These are phyloP conservation scores for Sesia apiformis DNA, from an alignment of 2,888 invertebrate species.

Conservation along the genomic window DNA sequence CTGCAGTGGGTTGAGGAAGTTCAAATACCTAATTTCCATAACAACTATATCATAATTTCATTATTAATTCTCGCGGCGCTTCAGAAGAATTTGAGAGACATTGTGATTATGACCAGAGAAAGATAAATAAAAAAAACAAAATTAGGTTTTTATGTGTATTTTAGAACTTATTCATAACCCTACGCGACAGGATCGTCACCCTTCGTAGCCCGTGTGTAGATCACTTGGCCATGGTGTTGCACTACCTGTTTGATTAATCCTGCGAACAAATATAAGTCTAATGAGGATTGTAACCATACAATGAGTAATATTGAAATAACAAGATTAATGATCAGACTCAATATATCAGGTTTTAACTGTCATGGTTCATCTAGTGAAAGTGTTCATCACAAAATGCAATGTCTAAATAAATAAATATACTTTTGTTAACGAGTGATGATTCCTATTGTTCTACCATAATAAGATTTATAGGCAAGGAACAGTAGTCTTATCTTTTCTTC, in stretches of 20 bases:
- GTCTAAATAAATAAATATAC: background rate
- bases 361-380: conserved; percentile 47
- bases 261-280: conserved; percentile 40
- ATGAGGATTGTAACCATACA: background rate
- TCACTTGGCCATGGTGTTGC: conserved; percentile 96
- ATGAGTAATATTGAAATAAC: background rate
- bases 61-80: no score
- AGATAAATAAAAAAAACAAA: conserved; percentile 12
- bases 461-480: background rate
- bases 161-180: conserved; percentile 62
- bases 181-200: conserved; percentile 90
- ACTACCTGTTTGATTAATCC: conserved; percentile 96
- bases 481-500: background rate
- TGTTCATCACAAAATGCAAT: conserved; percentile 36
- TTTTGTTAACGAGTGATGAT: background rate
- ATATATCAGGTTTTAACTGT: conserved; percentile 75
- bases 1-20: background rate
- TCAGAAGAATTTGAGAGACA: background rate
- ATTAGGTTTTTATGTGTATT: conserved; percentile 41
- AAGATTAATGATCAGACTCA: conserved; percentile 64
- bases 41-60: no score
- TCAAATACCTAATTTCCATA: no score
- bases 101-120: background rate
- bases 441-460: background rate
- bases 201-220: conserved; percentile 97